Evolutionary conservation across 1,140 invertebrate genomes (phyloP).

Genomic region (Chelonus insularis): DNA sequence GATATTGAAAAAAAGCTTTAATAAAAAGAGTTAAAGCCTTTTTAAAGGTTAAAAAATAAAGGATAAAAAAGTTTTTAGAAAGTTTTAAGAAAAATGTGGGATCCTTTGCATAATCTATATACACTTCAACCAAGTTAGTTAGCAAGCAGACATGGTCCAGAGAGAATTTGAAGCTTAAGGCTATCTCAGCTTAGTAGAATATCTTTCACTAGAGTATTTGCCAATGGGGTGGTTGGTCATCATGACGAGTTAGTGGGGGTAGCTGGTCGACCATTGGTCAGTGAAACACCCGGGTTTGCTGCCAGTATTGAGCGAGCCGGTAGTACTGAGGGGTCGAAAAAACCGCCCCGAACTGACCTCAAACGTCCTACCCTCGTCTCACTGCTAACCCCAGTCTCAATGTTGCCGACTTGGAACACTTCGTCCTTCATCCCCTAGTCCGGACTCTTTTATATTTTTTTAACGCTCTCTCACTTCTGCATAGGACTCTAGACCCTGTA

Average conservation of each 20-base stretch:
- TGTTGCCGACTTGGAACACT: conserved; percentile 28
- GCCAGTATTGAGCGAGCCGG: conserved; percentile 55
- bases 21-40: too few relatives aligned
- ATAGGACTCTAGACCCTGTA: conserved; percentile 4
- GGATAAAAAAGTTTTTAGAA: too few relatives aligned
- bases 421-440: conserved; percentile 25
- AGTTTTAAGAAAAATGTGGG: too few relatives aligned
- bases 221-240: conserved; percentile 58
- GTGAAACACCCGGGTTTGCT: conserved; percentile 42
- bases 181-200: conserved; percentile 48
- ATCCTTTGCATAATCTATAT: too few relatives aligned
- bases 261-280: conserved; percentile 56
- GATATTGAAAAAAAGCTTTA: too few relatives aligned
- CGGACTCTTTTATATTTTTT: not conserved
- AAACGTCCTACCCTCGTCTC: conserved; percentile 60
- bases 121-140: too few relatives aligned
- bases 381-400: conserved; percentile 31
- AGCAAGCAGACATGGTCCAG: too few relatives aligned
- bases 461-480: not conserved
- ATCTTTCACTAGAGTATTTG: conserved; percentile 53
- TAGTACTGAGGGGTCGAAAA: conserved; percentile 50
- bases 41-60: too few relatives aligned
- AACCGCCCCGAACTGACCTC: conserved; percentile 61
- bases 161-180: too few relatives aligned
- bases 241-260: conserved; percentile 45